Base-by-base conservation (phyloP, 2,797 vertebrate species). In the Caiman crocodilus region DNA sequence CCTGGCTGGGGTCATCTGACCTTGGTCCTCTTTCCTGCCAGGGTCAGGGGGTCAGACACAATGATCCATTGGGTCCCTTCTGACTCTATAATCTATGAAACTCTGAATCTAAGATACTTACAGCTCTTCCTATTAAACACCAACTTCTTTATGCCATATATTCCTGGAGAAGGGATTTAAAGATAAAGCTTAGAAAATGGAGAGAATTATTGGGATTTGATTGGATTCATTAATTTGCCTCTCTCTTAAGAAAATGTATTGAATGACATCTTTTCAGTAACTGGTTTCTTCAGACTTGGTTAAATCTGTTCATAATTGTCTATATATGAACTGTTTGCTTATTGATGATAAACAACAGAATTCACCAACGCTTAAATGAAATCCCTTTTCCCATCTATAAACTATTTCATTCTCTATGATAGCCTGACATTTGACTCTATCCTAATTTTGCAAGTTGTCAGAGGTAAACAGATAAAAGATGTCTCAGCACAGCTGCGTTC, bases 111-210 rank as follows among this genome's bases (percentile, higher is more conserved):
- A 50, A 50, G 42, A 50, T 50, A 42, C 42, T 42, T 42, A 50
- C 42, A 50, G 42, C 9, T 50, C 42, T 50, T 50, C 42, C 42
- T 50, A 50, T 10, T 50, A 10, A 50, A 50, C 42, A 50, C 42
- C 42, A 50, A 50, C 42, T 50, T 50, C 9, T 50, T 50, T 50
- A 50, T 79, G 7, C 81, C 93, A n/a, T 1, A 1, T 15, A 18
- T 0, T 2, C 4, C 11, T 25, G 0, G 5, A 30, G 11, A 60
- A 5, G 10, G 1, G 0, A 3, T 85, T 28, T 32, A 50, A 50
- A 85, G 18, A 73, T 84, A 61, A 71, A 85, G 71, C 4, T 5
- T 23, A 78, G 25, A 60, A 71, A 91, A 64, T 84, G 0, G 13
- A 84, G 13, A 84, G 5, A 73, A 89, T 80, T 79, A 67, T 2